phyloP scores from a whole-genome alignment of 2,888 invertebrate species.

The Muscina levida region DNA sequence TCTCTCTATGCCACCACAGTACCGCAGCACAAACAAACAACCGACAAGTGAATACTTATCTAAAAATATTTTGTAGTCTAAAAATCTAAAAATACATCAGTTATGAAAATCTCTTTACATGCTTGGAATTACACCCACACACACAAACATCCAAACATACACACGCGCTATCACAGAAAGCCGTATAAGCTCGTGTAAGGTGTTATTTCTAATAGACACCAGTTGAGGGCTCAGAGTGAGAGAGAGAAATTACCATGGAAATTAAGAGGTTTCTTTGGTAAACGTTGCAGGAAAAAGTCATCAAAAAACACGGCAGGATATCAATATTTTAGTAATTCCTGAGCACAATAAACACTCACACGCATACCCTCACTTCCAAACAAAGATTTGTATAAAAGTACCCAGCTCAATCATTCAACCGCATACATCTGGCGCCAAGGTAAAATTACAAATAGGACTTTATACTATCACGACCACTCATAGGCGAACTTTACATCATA shows the following conservation, averaged over 20 bases:
- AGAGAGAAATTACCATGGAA: not conserved
- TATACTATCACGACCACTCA: too few relatives aligned
- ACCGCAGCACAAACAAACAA: not conserved
- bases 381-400: not conserved
- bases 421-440: too few relatives aligned
- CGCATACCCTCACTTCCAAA: not conserved
- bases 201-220: too few relatives aligned
- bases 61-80: conserved; percentile 24
- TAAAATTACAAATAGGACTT: too few relatives aligned
- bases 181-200: not conserved
- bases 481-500: conserved; percentile 18
- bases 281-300: conserved; percentile 28
- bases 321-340: conserved; percentile 35
- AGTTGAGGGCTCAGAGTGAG: too few relatives aligned
- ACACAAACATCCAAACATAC: not conserved
- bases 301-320: conserved; percentile 49
- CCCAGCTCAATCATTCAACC: too few relatives aligned
- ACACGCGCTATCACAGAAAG: not conserved
- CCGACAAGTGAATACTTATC: not conserved
- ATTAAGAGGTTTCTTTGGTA: not conserved
- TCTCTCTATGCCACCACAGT: conserved; percentile 11
- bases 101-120: not conserved
- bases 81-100: conserved; percentile 51
- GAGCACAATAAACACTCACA: not conserved
- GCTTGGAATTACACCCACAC: too few relatives aligned